Evolutionary conservation across 2,888 invertebrate genomes (phyloP).

Genomic region (Pardosa pseudoannulata): DNA sequence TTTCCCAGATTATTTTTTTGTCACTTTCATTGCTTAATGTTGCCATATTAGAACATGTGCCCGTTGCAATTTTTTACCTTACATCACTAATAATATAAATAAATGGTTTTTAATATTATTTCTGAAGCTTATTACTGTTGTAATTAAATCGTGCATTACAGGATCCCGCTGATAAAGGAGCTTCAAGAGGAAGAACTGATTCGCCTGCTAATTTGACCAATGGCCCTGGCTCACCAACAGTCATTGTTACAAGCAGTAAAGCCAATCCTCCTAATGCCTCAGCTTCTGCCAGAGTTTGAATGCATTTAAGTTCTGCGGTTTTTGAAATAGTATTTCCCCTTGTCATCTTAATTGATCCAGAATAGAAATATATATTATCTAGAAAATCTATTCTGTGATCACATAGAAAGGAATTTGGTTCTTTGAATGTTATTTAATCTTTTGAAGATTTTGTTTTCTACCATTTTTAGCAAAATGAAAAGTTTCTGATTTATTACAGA

Average conservation of each 20-base stretch:
- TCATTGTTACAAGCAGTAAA: slow-evolving; percentile 50
- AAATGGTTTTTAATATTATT: no score
- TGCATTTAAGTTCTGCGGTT: slow-evolving; percentile 20
- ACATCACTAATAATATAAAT: no score
- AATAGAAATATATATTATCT: slow-evolving; percentile 37
- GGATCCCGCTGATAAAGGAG: not conserved
- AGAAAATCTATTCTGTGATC: slow-evolving; percentile 32
- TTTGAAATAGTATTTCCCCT: slow-evolving; percentile 30
- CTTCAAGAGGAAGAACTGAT: slow-evolving; percentile 33
- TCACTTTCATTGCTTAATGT: no score
- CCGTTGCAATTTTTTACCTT: no score
- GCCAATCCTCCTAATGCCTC: slow-evolving; percentile 34
- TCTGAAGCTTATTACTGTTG: no score
- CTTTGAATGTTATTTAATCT: slow-evolving; percentile 35
- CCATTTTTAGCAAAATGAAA: no score
- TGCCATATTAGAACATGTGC: no score
- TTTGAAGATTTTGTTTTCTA: slow-evolving; percentile 5
- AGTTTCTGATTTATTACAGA: not conserved
- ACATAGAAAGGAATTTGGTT: slow-evolving; percentile 29
- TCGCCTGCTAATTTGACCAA: slow-evolving; percentile 44
- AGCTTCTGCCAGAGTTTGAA: slow-evolving; percentile 59
- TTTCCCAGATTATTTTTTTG: no score
- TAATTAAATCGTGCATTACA: no score
- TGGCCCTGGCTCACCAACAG: slow-evolving; percentile 64
- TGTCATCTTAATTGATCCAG: slow-evolving; percentile 35